Percentiles rank a stretch among this genome's conserved stretches.
Conservation (phyloP, 2,888 invertebrate genomes). For the Gibbula magus region DNA sequence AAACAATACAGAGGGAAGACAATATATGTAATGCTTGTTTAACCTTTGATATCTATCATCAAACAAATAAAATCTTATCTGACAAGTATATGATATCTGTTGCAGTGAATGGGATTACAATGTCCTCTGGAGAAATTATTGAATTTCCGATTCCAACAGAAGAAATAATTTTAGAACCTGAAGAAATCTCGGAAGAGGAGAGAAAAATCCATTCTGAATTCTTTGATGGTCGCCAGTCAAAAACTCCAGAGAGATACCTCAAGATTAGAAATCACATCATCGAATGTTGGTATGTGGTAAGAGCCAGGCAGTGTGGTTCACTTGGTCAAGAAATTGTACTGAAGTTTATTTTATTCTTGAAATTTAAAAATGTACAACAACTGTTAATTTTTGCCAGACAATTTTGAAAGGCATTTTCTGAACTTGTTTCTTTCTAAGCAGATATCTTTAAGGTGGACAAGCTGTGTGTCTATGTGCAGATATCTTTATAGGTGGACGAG, state of each 20-base stretch:
- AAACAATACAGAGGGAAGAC: no score
- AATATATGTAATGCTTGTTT: no score
- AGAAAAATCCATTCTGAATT: constrained; percentile 79
- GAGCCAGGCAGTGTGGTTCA: neutral
- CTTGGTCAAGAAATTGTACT: neutral
- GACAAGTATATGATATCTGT: constrained; percentile 7
- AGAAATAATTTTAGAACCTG: constrained; percentile 75
- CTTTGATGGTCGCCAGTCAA: constrained; percentile 78
- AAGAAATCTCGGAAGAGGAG: constrained; percentile 78
- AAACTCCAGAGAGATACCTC: constrained; percentile 79
- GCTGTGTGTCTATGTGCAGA: no score
- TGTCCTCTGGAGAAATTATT: constrained; percentile 55
- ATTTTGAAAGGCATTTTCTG: no score
- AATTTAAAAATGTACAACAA: no score
- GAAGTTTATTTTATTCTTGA: no score
- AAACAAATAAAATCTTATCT: no score
- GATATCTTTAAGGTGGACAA: no score
- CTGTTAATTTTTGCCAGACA: no score
- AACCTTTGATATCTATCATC: no score
- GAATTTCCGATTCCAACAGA: constrained; percentile 76
- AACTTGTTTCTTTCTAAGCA: no score
- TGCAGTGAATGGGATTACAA: constrained; percentile 58
- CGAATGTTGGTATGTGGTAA: constrained; percentile 76
- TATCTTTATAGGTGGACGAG: no score
- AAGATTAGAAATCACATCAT: constrained; percentile 80